Evolutionary conservation across 2,113 vertebrate species (phyloP), one percentile per base, ranked within the genome.

Genomic region (Pipra filicauda): DNA sequence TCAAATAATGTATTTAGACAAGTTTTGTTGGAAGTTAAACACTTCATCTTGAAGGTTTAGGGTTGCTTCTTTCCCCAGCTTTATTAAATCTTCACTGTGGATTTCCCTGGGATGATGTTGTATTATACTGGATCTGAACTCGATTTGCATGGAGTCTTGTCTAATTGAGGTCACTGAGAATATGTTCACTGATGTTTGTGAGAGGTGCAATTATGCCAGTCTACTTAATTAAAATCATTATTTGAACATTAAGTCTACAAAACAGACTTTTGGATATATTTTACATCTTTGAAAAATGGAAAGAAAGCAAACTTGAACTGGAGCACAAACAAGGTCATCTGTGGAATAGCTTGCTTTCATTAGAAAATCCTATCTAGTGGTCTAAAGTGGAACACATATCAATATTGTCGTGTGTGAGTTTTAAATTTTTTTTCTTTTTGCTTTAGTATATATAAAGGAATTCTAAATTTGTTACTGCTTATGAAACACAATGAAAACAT

Each of bases 361-460:
- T 65, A 69, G 30, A 16, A 78, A 79, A 61, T 22, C 16, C 9
- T 58, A 6, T 51, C 33, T 43, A 22, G 27, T 55, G 16, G 7
- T 71, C 14, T 69, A 3, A 65, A 65, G 27, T 70, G 31, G 22
- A 54, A 33, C 49, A 44, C 4, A 5, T 62, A 44, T 1, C 5
- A 57, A 51, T 23, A 65, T 15, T 26, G 3, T 73, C 39, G 12
- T 21, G 11, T 39, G 22, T 2, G 3, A 1, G 3, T 7, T 28
- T 12, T 6, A 15, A 3, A 12, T 41, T 17, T 12, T 5, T 39
- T 51, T 20, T 3, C 1, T 11, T 46, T 73, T 52, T 49, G 1
- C 7, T 41, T 62, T 43, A 23, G 59, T 55, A 51, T 43, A 2
- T 87, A 2, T 52, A 49, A 54, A 20, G 18, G 20, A 70, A 39